A percentile compares a stretch with the other conserved stretches of the same genome.
Conservation (phyloP, 2,113 vertebrate genomes). For the Benitochromis conjunctus region DNA sequence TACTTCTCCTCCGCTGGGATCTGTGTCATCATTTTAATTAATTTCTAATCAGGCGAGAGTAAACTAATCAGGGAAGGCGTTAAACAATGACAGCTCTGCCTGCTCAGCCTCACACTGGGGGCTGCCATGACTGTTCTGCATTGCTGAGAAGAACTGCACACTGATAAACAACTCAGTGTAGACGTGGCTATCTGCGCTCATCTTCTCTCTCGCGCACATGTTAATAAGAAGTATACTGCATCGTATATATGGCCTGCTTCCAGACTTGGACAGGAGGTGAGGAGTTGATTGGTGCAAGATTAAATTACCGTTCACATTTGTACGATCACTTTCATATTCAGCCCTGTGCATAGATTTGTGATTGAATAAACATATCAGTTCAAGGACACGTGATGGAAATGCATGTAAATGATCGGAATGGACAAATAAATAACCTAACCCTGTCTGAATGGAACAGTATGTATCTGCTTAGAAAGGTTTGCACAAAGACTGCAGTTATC, state of each 20-base stretch:
- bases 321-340: conserved; percentile 11
- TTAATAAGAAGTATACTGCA: conserved; percentile 20
- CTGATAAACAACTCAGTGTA: conserved; percentile 57
- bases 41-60: conserved; percentile 82
- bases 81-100: conserved; percentile 74
- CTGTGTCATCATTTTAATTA: conserved; percentile 83
- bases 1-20: conserved; percentile 67
- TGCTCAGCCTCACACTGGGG: conserved; percentile 64
- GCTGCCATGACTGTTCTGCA: conserved; percentile 60
- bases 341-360: conserved; percentile 12
- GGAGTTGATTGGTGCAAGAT: conserved; percentile 32
- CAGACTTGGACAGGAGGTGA: background rate
- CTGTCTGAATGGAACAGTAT: conserved; percentile 57
- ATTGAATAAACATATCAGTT: conserved; percentile 38
- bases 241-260: conserved; percentile 16
- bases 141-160: conserved; percentile 51
- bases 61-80: conserved; percentile 78
- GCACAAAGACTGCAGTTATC: conserved; percentile 69
- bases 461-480: conserved; percentile 54
- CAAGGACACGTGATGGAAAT: conserved; percentile 46
- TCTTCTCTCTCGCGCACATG: conserved; percentile 46
- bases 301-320: conserved; percentile 20
- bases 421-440: conserved; percentile 60
- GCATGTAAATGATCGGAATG: conserved; percentile 59
- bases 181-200: conserved; percentile 40